Evolutionary conservation across 1,140 invertebrate genomes (phyloP).

Genomic region (Manduca sexta): DNA sequence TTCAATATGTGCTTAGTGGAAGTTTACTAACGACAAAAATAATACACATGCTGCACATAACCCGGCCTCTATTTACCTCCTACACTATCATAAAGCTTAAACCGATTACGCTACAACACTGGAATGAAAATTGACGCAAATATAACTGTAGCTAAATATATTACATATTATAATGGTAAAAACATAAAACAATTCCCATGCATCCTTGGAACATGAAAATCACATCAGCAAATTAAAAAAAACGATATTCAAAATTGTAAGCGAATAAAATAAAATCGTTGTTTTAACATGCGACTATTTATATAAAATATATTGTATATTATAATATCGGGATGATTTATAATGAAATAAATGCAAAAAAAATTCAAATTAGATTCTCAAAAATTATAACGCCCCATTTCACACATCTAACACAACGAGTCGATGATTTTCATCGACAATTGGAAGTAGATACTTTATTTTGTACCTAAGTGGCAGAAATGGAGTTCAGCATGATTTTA

Average conservation of each 20-base stretch:
- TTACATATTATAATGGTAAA: slow-evolving; percentile 12
- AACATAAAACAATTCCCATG: slow-evolving; percentile 43
- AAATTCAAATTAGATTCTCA: slow-evolving; percentile 5
- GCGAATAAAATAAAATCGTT: slow-evolving; percentile 51
- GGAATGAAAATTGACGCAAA: slow-evolving; percentile 59
- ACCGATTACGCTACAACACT: slow-evolving; percentile 58
- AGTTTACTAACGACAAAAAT: too few species aligned
- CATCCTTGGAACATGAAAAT: slow-evolving; percentile 34
- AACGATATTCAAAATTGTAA: slow-evolving; percentile 25
- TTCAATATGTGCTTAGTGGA: too few species aligned
- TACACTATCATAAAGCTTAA: slow-evolving; percentile 59
- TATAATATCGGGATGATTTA: neutral
- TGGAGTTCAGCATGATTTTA: too few species aligned
- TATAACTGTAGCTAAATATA: slow-evolving; percentile 25
- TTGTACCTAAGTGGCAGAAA: neutral
- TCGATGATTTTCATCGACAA: neutral
- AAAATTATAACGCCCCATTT: slow-evolving; percentile 6
- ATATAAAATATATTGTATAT: slow-evolving; percentile 27
- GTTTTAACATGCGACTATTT: slow-evolving; percentile 36
- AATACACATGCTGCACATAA: too few species aligned
- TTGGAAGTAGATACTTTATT: neutral
- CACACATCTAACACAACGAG: too few species aligned
- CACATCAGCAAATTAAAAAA: slow-evolving; percentile 49
- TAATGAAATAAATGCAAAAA: slow-evolving; percentile 52
- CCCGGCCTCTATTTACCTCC: too few species aligned